phyloP scores from a whole-genome alignment of 2,113 vertebrate species.

The Pitta sordida region DNA sequence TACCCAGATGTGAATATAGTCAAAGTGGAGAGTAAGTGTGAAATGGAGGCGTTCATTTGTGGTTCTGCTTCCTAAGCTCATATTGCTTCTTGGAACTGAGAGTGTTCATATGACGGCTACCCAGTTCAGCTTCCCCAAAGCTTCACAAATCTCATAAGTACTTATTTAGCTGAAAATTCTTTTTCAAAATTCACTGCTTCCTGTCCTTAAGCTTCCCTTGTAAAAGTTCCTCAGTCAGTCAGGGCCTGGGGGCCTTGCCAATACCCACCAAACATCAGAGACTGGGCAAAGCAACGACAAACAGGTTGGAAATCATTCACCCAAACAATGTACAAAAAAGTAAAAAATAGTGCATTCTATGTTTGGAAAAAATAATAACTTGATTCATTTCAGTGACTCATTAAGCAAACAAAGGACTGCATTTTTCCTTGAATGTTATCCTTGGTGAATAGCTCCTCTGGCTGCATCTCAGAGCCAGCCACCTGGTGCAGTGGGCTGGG shows the following conservation, averaged over 20 bases:
- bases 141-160: background rate
- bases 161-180: slow-evolving; percentile 17
- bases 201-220: background rate
- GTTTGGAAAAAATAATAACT: background rate
- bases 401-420: slow-evolving; percentile 21
- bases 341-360: background rate
- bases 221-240: background rate
- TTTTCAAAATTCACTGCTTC: background rate
- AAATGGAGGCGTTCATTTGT: background rate
- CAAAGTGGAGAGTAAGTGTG: background rate
- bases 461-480: rapidly evolving
- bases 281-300: background rate
- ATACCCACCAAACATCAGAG: background rate
- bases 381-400: background rate
- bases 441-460: background rate
- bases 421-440: background rate
- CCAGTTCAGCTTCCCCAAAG: background rate
- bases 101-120: background rate
- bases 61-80: background rate
- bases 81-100: background rate
- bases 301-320: background rate
- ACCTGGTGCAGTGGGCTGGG: background rate
- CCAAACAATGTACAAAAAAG: background rate
- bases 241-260: background rate
- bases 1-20: background rate